Percentiles rank a stretch among this genome's conserved stretches.
Evolutionary conservation across 1,140 invertebrate genomes (phyloP).

Genomic region (Bombus breviceps): DNA sequence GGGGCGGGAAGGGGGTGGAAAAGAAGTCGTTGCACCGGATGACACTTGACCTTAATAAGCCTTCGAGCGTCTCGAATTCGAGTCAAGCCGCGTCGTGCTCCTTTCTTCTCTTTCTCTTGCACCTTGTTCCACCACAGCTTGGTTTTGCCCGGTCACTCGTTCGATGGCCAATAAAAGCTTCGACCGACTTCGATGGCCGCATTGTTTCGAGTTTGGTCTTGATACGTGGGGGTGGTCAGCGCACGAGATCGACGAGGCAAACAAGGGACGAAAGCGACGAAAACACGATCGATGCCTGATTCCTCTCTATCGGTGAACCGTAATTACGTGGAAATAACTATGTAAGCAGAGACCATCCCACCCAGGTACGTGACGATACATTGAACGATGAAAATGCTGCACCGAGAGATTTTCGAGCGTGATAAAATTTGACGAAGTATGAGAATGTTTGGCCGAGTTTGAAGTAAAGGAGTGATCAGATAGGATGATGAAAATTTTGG

Average conservation of each 20-base stretch:
- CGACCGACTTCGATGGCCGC: slow-evolving; percentile 30
- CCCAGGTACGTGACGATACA: background rate
- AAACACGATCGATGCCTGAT: slow-evolving; percentile 1
- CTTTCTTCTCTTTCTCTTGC: background rate
- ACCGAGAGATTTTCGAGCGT: background rate
- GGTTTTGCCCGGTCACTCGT: background rate
- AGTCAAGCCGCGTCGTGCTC: slow-evolving; percentile 31
- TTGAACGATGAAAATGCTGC: background rate
- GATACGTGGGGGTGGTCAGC: slow-evolving; percentile 16
- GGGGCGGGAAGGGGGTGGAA: too few relatives aligned
- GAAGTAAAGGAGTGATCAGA: background rate
- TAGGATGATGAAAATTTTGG: background rate
- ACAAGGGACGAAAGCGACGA: slow-evolving; percentile 4
- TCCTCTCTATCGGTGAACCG: background rate
- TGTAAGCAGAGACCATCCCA: background rate
- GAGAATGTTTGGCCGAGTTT: background rate
- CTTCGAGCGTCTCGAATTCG: slow-evolving; percentile 71
- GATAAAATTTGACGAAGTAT: background rate
- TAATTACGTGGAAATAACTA: slow-evolving; percentile 32
- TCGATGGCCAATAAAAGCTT: slow-evolving; percentile 12
- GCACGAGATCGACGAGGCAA: background rate
- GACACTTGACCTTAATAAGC: slow-evolving; percentile 79
- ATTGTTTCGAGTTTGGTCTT: slow-evolving; percentile 37
- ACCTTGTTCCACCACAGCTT: background rate
- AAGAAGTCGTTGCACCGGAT: slow-evolving; percentile 51